A percentile compares a stretch with the other conserved stretches of the same genome.
These are phyloP conservation scores for Octopus sinensis DNA, from an alignment of 1,140 invertebrate species.

Conservation along the genomic window DNA sequence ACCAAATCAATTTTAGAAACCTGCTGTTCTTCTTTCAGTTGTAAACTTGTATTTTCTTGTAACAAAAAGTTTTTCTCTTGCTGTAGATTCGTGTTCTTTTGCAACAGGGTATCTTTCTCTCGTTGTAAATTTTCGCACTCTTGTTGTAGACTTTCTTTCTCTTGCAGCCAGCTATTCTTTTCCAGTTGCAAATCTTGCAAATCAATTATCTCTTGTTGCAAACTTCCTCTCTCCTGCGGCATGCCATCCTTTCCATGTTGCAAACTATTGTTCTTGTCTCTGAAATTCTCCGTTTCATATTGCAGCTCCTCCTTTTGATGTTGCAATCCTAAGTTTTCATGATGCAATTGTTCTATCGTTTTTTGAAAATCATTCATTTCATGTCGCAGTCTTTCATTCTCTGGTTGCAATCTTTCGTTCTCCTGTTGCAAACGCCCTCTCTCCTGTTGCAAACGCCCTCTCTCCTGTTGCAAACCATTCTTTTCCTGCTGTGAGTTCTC, in stretches of 20 bases:
- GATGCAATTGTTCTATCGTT: too few relatives aligned
- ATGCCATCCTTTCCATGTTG: too few relatives aligned
- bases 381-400: constrained; percentile 20
- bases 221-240: too few relatives aligned
- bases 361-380: neutral
- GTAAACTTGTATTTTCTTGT: neutral
- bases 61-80: neutral
- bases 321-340: too few relatives aligned
- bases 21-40: neutral
- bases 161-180: too few relatives aligned
- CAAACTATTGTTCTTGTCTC: too few relatives aligned
- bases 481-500: neutral
- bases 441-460: constrained; percentile 32
- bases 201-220: too few relatives aligned
- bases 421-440: constrained; percentile 33
- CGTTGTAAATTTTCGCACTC: neutral
- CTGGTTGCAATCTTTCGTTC: constrained; percentile 21
- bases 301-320: too few relatives aligned
- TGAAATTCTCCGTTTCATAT: too few relatives aligned
- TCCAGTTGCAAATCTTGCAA: too few relatives aligned
- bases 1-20: neutral
- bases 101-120: constrained; percentile 6
- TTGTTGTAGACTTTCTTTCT: too few relatives aligned
- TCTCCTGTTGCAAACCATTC: constrained; percentile 30
- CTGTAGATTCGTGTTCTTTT: neutral